Evolutionary conservation across 2,888 invertebrate species (phyloP).

Genomic region (Theodoxus fluviatilis): DNA sequence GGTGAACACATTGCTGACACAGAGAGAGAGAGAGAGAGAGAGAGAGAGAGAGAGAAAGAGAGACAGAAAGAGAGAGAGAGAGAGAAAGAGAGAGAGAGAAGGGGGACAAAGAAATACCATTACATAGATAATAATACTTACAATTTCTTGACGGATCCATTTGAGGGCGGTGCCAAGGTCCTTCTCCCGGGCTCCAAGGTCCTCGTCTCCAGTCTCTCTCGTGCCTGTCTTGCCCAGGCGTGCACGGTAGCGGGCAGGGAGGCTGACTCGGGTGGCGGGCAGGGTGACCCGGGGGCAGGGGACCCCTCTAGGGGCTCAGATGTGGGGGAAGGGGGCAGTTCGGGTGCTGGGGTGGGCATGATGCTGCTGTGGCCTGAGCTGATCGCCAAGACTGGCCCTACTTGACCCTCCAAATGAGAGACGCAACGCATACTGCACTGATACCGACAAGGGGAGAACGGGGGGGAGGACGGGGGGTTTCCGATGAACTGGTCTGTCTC

Average conservation of each 20-base stretch:
- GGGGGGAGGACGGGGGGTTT: too few species aligned
- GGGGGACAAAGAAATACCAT: too few species aligned
- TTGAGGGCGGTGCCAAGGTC: constrained; percentile 47
- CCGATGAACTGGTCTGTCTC: too few species aligned
- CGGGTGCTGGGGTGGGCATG: background rate
- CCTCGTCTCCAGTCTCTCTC: constrained; percentile 14
- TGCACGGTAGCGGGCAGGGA: background rate
- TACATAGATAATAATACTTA: constrained; percentile 38
- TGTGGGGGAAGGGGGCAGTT: background rate
- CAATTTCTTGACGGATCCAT: constrained; percentile 57
- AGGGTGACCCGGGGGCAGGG: background rate
- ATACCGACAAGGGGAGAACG: too few species aligned
- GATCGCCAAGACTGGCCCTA: too few species aligned
- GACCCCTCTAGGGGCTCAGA: background rate
- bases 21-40: constrained; percentile 1
- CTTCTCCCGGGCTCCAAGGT: constrained; percentile 38
- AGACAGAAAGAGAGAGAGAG: background rate
- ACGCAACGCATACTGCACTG: too few species aligned
- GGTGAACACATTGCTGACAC: background rate
- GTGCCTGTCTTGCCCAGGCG: background rate
- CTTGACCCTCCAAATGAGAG: too few species aligned
- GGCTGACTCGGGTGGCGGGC: background rate
- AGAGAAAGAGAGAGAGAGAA: background rate
- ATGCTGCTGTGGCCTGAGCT: constrained; percentile 11
- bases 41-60: background rate